Evolutionary conservation across 1,140 invertebrate species (phyloP).

Genomic region (Octopus bimaculoides): DNA sequence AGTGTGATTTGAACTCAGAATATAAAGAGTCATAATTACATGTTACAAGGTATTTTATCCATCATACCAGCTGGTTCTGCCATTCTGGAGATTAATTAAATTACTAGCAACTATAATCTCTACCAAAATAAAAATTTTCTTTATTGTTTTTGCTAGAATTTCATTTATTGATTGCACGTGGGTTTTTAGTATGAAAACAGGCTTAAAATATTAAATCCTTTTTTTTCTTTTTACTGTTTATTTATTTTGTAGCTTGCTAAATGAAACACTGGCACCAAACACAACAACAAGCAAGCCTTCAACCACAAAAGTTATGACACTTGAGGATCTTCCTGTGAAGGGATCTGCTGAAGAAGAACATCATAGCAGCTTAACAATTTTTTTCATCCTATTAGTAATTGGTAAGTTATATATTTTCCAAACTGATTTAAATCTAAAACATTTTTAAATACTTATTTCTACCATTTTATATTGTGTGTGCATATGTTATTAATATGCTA

Average conservation of each 20-base stretch:
- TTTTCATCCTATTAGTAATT: constrained; percentile 91
- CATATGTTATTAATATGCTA: neutral
- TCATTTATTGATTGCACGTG: no score
- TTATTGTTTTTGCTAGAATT: no score
- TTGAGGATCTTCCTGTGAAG: constrained; percentile 35
- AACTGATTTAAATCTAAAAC: neutral
- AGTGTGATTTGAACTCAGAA: no score
- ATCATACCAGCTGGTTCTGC: no score
- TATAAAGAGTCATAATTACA: no score
- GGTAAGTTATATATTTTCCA: constrained; percentile 45
- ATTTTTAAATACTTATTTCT: neutral
- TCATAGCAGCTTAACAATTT: constrained; percentile 93
- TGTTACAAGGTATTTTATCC: no score
- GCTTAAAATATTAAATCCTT: no score
- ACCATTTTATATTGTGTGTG: neutral
- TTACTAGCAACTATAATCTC: no score
- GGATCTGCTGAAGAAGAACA: constrained; percentile 71
- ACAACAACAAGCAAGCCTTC: constrained; percentile 20
- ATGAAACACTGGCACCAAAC: constrained; percentile 14
- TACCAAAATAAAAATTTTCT: no score
- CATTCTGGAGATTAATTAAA: no score
- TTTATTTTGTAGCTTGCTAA: neutral
- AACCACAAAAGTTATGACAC: constrained; percentile 20
- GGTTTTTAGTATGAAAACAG: no score
- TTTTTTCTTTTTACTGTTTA: neutral